Conservation (phyloP, 2,888 invertebrate genomes). For the Steromphala cineraria region DNA sequence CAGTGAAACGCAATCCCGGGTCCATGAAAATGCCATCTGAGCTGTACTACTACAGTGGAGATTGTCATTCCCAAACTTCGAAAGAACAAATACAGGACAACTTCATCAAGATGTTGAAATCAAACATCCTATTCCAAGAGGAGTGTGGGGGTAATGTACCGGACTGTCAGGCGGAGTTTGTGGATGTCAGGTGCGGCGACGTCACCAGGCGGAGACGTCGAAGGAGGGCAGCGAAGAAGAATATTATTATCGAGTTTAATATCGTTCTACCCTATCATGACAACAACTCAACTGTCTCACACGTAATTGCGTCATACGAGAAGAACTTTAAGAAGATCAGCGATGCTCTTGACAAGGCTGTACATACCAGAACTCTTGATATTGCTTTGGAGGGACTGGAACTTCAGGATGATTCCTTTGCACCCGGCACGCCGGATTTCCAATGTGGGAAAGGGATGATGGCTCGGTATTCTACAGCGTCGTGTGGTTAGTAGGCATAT, state of each 20-base stretch:
- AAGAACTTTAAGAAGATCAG: slow-evolving; percentile 27
- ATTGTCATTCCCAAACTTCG: slow-evolving; percentile 31
- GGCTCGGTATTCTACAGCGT: neutral
- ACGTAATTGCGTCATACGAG: slow-evolving; percentile 12
- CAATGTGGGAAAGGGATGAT: slow-evolving; percentile 18
- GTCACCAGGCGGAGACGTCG: slow-evolving; percentile 22
- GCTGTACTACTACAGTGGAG: slow-evolving; percentile 37
- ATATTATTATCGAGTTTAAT: slow-evolving; percentile 3
- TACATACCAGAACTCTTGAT: slow-evolving; percentile 30
- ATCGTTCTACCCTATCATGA: slow-evolving; percentile 24
- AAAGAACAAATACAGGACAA: slow-evolving; percentile 31
- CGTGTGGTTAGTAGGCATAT: neutral
- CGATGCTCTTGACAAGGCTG: slow-evolving; percentile 28
- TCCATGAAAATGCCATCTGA: slow-evolving; percentile 35
- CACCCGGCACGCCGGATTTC: slow-evolving; percentile 18
- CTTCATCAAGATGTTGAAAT: slow-evolving; percentile 34
- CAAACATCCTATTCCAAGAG: slow-evolving; percentile 22
- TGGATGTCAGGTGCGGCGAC: slow-evolving; percentile 38
- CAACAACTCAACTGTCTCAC: neutral
- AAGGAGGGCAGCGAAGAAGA: neutral
- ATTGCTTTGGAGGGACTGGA: slow-evolving; percentile 21
- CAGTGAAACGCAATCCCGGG: slow-evolving; percentile 9
- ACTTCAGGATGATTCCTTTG: slow-evolving; percentile 29
- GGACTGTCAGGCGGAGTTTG: slow-evolving; percentile 35
- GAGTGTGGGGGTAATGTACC: slow-evolving; percentile 29